Percentiles rank a stretch among this genome's conserved stretches.
Conservation (phyloP, 2,888 invertebrate genomes). For the Mythimna impura region DNA sequence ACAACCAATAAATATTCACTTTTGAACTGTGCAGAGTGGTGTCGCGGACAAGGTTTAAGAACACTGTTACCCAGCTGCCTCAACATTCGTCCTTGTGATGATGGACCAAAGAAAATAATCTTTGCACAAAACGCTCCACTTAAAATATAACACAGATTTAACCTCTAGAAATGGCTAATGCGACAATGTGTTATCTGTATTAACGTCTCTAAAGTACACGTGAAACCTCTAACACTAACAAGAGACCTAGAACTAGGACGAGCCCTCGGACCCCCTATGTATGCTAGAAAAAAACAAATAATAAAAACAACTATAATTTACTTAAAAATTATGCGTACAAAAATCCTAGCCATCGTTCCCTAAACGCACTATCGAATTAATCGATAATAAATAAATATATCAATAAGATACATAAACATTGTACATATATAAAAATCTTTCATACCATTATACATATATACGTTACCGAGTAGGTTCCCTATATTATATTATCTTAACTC, state of each 20-base stretch:
- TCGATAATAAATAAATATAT: constrained; percentile 87
- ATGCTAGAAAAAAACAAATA: constrained; percentile 82
- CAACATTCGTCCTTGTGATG: constrained; percentile 71
- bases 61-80: constrained; percentile 69
- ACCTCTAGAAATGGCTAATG: constrained; percentile 82
- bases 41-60: constrained; percentile 26
- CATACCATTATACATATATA: constrained; percentile 83
- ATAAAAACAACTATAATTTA: constrained; percentile 90
- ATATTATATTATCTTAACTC: constrained; percentile 80
- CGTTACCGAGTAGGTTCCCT: constrained; percentile 79
- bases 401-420: constrained; percentile 87
- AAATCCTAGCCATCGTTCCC: constrained; percentile 83
- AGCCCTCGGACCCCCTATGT: constrained; percentile 75
- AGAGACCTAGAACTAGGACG: constrained; percentile 78
- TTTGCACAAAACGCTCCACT: constrained; percentile 69
- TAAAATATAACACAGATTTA: constrained; percentile 80
- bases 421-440: constrained; percentile 86
- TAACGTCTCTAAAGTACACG: constrained; percentile 78
- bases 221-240: constrained; percentile 79
- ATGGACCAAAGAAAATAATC: constrained; percentile 60
- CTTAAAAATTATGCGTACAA: constrained; percentile 90
- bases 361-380: constrained; percentile 81
- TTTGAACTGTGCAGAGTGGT: constrained; percentile 38
- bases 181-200: constrained; percentile 69
- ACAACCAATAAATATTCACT: constrained; percentile 60